These are phyloP conservation scores for Morbakka virulenta DNA, from an alignment of 30 jellyfish, hydroid and myxozoan genomes.

Conservation along the genomic window DNA sequence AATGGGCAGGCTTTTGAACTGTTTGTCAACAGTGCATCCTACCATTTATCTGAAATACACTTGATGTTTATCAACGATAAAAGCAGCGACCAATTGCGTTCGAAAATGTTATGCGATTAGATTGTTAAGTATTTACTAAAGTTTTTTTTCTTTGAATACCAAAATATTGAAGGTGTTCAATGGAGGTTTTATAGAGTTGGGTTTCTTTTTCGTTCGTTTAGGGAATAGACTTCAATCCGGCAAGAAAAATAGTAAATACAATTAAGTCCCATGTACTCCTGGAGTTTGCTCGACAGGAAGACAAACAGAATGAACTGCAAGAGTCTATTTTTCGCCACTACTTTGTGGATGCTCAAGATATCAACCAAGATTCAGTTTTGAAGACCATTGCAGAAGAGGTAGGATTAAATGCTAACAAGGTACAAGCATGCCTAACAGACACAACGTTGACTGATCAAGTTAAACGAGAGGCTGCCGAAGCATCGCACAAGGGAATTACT, in stretches of 20 bases:
- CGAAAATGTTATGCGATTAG: too few species aligned
- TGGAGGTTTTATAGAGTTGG: too few species aligned
- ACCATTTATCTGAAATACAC: too few species aligned
- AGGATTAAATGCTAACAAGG: conserved; percentile 43
- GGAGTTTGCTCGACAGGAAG: conserved; percentile 52
- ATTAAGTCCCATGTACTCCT: conserved; percentile 66
- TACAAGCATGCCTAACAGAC: conserved; percentile 20
- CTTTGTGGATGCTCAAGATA: conserved; percentile 70
- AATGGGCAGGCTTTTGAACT: too few species aligned
- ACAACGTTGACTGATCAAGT: conserved; percentile 24
- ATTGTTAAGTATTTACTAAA: background rate
- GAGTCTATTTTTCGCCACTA: conserved; percentile 62
- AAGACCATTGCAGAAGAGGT: conserved; percentile 26
- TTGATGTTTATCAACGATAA: too few species aligned
- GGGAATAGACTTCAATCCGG: conserved; percentile 75
- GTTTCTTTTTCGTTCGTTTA: conserved; percentile 5
- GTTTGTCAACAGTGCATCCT: too few species aligned
- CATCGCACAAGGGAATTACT: conserved; percentile 50
- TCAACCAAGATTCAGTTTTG: conserved; percentile 59
- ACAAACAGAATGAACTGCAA: conserved; percentile 43
- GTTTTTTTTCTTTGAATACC: background rate
- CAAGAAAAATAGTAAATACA: conserved; percentile 68
- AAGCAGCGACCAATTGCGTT: too few species aligned
- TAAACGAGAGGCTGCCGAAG: conserved; percentile 23
- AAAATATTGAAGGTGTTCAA: too few species aligned